Base-by-base conservation (phyloP, 37 sponge, comb jelly and placozoan genomes). In the Haliclona indistincta region DNA sequence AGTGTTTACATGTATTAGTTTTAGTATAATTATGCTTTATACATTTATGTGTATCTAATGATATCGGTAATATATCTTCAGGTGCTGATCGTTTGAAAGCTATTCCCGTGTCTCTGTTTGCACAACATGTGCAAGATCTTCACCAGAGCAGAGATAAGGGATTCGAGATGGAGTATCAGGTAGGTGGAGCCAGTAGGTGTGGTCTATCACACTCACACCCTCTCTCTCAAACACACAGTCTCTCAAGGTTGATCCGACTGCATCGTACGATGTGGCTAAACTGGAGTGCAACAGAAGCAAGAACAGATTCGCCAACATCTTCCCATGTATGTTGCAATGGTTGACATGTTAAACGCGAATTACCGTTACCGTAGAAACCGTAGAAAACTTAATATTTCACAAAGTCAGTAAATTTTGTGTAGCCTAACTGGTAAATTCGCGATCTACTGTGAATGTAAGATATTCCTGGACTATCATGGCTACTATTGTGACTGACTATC, bases 291-390 rank as follows among this genome's bases (percentile, higher is more conserved):
- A 90, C 67, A 29, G 64, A 76, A 33, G 36, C 38, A 90, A 90
- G 80, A 90, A 90, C 68, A 75, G 91, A 66, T 90, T 81, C 76
- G 75, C 81, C 28, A 90, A 90, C 74, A 90, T 90, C 63, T 74
- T 72, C 52, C 91, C 91, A 43, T 90, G 91, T 90, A 67, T 80
- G 91, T 66, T 4, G 25, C 17, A 3, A n/a, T 30, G n/a, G n/a
- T n/a, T n/a, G n/a, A n/a, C n/a, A n/a, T n/a, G n/a, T n/a, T n/a
- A n/a, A n/a, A n/a, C n/a, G n/a, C n/a, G n/a, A n/a, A n/a, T n/a
- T n/a, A n/a, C n/a, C n/a, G n/a, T n/a, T n/a, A n/a, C n/a, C n/a
- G n/a, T n/a, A n/a, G n/a, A n/a, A n/a, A n/a, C n/a, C n/a, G n/a
- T n/a, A n/a, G n/a, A n/a, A n/a, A n/a, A n/a, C n/a, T n/a, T n/a